Evolutionary conservation across 2,888 invertebrate species (phyloP).

Genomic region (Hemithea aestivaria): DNA sequence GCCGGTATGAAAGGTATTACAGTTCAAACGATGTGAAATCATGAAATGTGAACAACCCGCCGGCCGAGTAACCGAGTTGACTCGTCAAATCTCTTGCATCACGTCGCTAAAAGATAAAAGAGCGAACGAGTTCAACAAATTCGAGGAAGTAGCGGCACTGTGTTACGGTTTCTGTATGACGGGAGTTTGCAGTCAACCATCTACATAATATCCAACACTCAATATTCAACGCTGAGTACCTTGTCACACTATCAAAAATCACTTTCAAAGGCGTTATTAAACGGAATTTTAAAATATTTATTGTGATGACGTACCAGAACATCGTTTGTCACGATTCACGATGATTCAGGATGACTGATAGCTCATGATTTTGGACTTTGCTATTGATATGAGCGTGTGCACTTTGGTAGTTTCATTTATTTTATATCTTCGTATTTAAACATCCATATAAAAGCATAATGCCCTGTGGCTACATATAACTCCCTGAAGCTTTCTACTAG

Average conservation of each 20-base stretch:
- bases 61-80: slow-evolving; percentile 47
- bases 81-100: slow-evolving; percentile 30
- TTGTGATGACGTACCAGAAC: neutral
- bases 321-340: slow-evolving; percentile 1
- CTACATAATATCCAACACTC: too few species aligned
- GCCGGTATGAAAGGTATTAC: neutral
- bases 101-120: slow-evolving; percentile 43
- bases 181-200: slow-evolving; percentile 12
- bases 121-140: slow-evolving; percentile 43
- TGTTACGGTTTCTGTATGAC: slow-evolving; percentile 42
- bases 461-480: too few species aligned
- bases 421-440: too few species aligned
- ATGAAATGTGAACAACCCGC: slow-evolving; percentile 19
- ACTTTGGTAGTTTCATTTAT: slow-evolving; percentile 6
- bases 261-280: neutral
- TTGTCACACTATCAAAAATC: slow-evolving; percentile 1
- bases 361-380: slow-evolving; percentile 1
- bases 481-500: too few species aligned
- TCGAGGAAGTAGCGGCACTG: slow-evolving; percentile 51
- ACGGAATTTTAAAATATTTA: neutral
- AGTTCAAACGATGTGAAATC: neutral
- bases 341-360: slow-evolving; percentile 12
- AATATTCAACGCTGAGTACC: slow-evolving; percentile 1
- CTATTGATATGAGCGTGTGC: neutral
- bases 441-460: too few species aligned